phyloP scores from a whole-genome alignment of 1,140 invertebrate genomes.

The Carposina sasakii region DNA sequence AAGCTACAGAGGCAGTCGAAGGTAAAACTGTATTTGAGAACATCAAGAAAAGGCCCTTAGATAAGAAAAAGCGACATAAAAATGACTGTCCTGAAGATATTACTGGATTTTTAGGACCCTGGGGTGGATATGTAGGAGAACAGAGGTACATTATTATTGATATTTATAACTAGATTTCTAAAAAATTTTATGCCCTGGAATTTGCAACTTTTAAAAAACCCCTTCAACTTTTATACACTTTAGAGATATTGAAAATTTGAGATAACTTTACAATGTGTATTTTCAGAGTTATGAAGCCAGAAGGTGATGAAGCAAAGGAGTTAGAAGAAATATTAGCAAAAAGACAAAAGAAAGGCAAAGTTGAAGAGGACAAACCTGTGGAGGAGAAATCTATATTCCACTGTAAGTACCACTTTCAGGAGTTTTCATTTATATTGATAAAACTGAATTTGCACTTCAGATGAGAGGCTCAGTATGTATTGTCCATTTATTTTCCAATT shows the following conservation, averaged over 20 bases:
- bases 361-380: constrained; percentile 89
- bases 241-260: background rate
- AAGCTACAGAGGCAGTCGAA: constrained; percentile 61
- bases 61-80: constrained; percentile 92
- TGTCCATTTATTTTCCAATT: too few relatives aligned
- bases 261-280: background rate
- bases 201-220: too few relatives aligned
- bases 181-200: too few relatives aligned
- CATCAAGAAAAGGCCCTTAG: constrained; percentile 79
- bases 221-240: background rate
- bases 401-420: constrained; percentile 77
- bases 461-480: too few relatives aligned
- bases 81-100: constrained; percentile 95
- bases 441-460: too few relatives aligned
- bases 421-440: background rate
- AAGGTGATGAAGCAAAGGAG: constrained; percentile 92
- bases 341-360: constrained; percentile 87
- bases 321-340: constrained; percentile 97
- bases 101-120: constrained; percentile 96
- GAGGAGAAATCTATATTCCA: constrained; percentile 97
- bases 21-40: constrained; percentile 93
- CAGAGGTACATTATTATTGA: constrained; percentile 63
- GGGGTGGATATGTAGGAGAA: constrained; percentile 96
- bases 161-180: background rate
- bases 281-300: constrained; percentile 84